These are phyloP conservation scores for Rugalucina vietnamica DNA, from an alignment of 2,888 invertebrate genomes.

Conservation along the genomic window DNA sequence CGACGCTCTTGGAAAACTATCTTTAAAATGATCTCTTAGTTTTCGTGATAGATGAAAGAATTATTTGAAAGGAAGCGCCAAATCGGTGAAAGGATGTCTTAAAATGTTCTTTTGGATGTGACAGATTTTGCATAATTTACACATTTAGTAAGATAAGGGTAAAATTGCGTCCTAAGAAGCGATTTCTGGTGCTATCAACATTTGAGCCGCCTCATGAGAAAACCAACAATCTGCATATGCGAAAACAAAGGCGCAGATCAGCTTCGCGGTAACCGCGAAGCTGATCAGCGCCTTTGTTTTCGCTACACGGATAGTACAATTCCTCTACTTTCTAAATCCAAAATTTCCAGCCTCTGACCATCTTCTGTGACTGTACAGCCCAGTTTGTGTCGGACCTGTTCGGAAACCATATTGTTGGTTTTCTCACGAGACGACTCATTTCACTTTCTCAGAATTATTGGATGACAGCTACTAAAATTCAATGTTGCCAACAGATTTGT, in stretches of 20 bases:
- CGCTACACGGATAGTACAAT: too few species aligned
- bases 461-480: neutral
- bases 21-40: conserved; percentile 3
- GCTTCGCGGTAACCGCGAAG: too few species aligned
- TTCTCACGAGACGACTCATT: too few species aligned
- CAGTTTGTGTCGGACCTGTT: too few species aligned
- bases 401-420: too few species aligned
- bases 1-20: neutral
- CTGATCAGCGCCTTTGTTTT: too few species aligned
- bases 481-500: neutral
- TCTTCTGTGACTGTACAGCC: too few species aligned
- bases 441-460: neutral
- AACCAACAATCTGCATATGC: too few species aligned
- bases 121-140: conserved; percentile 14
- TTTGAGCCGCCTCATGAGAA: too few species aligned
- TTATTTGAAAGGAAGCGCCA: neutral
- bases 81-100: neutral
- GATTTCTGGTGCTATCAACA: neutral
- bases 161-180: neutral
- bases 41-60: conserved; percentile 3
- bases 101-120: neutral
- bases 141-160: neutral
- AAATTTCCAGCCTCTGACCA: too few species aligned
- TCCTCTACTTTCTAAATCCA: too few species aligned
- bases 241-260: too few species aligned